Conservation (phyloP, 2,113 vertebrate species). For the Zeus faber region DNA sequence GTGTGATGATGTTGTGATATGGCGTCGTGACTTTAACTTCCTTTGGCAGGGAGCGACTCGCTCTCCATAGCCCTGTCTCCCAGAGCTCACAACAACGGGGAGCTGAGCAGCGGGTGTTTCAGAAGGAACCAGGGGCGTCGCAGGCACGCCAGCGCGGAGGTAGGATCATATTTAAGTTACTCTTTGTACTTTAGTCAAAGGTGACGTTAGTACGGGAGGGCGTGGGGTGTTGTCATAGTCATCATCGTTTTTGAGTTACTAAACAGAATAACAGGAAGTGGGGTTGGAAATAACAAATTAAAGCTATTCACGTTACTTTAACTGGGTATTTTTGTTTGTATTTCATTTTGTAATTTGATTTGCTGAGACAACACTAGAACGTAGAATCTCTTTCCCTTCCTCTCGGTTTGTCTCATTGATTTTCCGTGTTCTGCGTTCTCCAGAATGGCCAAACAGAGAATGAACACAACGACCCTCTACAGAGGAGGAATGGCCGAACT, state of each 20-base stretch:
- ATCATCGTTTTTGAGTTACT: no score
- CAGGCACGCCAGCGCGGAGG: conserved; percentile 80
- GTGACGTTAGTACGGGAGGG: no score
- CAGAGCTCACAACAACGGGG: conserved; percentile 74
- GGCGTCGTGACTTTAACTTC: background rate
- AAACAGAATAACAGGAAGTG: no score
- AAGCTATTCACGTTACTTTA: no score
- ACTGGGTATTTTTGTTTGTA: no score
- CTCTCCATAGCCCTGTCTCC: conserved; percentile 28
- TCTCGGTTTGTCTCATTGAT: background rate
- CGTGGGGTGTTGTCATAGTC: no score
- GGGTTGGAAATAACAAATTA: no score
- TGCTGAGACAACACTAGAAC: no score
- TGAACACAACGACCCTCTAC: conserved; percentile 33
- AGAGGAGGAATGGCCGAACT: conserved; percentile 35
- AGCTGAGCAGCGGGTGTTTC: conserved; percentile 66
- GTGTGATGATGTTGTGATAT: no score
- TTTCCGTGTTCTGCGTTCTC: background rate
- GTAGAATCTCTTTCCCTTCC: background rate
- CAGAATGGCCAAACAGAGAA: conserved; percentile 56
- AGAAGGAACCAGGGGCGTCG: conserved; percentile 40
- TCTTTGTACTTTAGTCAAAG: no score
- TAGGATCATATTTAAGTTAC: no score
- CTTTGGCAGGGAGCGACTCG: conserved; percentile 9
- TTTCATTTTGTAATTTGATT: background rate